These are phyloP conservation scores for Raja brachyura DNA, from an alignment of 2,113 vertebrate genomes.

Conservation along the genomic window DNA sequence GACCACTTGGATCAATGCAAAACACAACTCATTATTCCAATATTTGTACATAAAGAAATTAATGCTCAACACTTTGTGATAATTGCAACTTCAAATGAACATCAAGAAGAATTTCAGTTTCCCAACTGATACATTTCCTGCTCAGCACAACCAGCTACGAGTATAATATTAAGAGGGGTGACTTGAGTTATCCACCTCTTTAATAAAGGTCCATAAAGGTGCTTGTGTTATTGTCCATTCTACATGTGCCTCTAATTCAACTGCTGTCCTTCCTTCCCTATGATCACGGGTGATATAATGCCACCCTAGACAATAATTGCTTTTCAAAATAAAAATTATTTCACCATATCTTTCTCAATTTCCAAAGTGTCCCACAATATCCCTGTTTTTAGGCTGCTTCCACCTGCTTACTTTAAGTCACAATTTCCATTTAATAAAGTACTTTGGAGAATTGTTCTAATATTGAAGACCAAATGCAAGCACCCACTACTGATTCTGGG, in stretches of 20 bases:
- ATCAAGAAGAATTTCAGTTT: background rate
- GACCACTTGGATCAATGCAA: background rate
- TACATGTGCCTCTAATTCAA: background rate
- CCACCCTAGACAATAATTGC: background rate
- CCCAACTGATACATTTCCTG: background rate
- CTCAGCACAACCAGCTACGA: background rate
- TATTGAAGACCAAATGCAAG: background rate
- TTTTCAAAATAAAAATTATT: background rate
- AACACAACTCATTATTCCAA: background rate
- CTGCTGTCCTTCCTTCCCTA: background rate
- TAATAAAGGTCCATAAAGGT: background rate
- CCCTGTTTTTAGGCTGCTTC: background rate
- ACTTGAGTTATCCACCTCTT: background rate
- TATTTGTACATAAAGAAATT: background rate
- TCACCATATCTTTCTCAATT: background rate
- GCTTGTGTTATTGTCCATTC: too few species aligned
- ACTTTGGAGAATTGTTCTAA: background rate
- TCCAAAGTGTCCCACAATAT: background rate
- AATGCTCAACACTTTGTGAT: background rate
- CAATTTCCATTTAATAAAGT: background rate
- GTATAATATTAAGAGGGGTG: background rate
- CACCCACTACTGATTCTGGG: background rate
- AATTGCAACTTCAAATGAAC: background rate
- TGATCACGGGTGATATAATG: background rate
- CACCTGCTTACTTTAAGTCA: background rate